Conservation (phyloP, 2,113 vertebrate genomes). For the Tapirus terrestris region DNA sequence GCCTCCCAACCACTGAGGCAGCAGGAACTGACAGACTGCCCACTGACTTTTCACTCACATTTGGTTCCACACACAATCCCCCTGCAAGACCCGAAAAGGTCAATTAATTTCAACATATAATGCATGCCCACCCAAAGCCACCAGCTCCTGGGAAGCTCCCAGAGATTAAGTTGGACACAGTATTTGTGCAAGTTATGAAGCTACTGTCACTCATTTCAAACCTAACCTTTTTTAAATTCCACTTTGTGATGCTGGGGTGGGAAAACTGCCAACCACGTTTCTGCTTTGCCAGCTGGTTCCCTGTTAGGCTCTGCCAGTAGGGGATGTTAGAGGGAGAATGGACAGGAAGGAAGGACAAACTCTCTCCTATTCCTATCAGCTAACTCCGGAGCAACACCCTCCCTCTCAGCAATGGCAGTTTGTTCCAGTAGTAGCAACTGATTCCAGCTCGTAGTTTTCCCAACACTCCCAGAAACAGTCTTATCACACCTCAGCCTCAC, state of each 20-base stretch:
- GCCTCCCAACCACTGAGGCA: not conserved
- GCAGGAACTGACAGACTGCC: not conserved
- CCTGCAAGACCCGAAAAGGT: not conserved
- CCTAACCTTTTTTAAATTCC: conserved; percentile 23
- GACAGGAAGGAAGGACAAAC: not conserved
- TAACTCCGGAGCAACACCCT: not conserved
- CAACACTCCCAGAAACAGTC: not conserved
- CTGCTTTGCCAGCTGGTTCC: conserved; percentile 21
- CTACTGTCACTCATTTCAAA: conserved; percentile 5
- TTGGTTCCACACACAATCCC: not conserved
- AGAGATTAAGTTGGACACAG: not conserved
- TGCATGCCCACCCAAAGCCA: not conserved
- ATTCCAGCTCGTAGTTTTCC: not conserved
- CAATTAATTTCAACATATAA: not conserved
- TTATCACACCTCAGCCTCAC: not conserved
- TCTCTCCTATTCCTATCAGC: not conserved
- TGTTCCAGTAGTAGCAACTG: not conserved
- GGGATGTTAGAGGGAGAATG: not conserved
- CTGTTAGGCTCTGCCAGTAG: not conserved
- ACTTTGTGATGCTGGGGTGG: not conserved
- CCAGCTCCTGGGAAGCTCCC: not conserved
- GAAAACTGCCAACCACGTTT: not conserved
- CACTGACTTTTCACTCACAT: not conserved
- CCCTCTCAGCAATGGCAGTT: not conserved
- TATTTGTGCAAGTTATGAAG: not conserved